Base-by-base conservation (phyloP, 2,888 invertebrate genomes). In the Eupeodes luniger region DNA sequence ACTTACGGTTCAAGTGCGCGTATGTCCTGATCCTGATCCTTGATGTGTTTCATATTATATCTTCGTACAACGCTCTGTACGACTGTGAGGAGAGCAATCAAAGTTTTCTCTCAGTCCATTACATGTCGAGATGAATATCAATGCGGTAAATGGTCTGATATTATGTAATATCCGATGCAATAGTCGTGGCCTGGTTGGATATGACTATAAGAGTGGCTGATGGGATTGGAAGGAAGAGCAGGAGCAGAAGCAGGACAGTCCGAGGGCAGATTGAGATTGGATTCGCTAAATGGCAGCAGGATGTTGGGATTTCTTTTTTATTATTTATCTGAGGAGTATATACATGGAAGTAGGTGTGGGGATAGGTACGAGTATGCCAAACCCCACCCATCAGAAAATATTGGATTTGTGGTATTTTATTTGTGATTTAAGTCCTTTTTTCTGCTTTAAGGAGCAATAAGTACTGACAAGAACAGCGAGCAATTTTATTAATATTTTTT, bases 61-160 rank as follows among this genome's bases (percentile, higher is more conserved):
- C 36, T 47, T 2, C 10, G 5, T 51, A 16, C 53, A 44, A 44
- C 27, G 27, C 27, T 27, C 27, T 55, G 55, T 27, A 5, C 57
- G 49, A 64, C 47, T 59, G 55, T 19, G 49, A 49, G 66, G 66
- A 44, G 55, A 59, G 62, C 87, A 87, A 87, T 84, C 83, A 84
- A 80, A 80, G 72, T 72, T 84, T 67, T 72, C 62, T 69, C 61
- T 80, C 70, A 83, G 87, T 78, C 83, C 77, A 87, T 87, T 80
- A 74, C 77, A 87, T 84, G 80, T 76, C 75, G 83, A 87, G 87
- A 87, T 87, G 87, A 87, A 84, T 87, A 87, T 87, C 87, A 87
- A 84, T 83, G 86, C 75, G 86, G 83, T 87, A 78, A 66, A 83
- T 86, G 72, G 83, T 75, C 62, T 80, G 81, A 80, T 86, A 70